phyloP scores from a whole-genome alignment of 2,888 invertebrate species.

The Unio delphinus region DNA sequence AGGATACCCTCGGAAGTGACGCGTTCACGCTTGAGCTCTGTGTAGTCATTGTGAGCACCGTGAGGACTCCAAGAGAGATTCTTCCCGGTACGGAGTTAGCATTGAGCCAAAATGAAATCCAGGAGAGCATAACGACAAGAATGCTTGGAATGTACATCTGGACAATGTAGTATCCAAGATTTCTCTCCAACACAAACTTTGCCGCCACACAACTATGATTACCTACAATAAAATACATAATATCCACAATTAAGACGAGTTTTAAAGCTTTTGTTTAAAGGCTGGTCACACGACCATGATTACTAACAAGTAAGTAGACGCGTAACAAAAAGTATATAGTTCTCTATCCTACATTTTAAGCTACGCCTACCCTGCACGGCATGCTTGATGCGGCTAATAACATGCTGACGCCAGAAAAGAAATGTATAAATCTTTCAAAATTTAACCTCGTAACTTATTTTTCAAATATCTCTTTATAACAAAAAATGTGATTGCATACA shows the following conservation, averaged over 20 bases:
- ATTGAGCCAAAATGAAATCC: conserved; percentile 62
- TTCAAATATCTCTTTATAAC: too few species aligned
- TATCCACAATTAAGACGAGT: background rate
- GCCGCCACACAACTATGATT: conserved; percentile 98
- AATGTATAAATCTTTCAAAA: too few species aligned
- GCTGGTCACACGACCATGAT: background rate
- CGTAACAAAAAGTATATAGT: background rate
- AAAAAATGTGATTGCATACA: too few species aligned
- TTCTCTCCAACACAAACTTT: conserved; percentile 94
- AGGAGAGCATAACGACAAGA: conserved; percentile 59
- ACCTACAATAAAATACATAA: conserved; percentile 76
- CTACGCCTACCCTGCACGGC: too few species aligned
- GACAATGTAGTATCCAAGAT: conserved; percentile 99
- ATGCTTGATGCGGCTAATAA: too few species aligned
- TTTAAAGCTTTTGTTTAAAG: background rate
- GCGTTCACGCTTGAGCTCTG: conserved; percentile 57
- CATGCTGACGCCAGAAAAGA: too few species aligned
- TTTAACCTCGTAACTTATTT: too few species aligned
- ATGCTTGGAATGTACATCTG: conserved; percentile 98
- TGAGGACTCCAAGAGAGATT: conserved; percentile 54
- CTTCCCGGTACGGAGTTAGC: conserved; percentile 56
- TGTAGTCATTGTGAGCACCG: conserved; percentile 58
- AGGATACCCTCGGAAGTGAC: conserved; percentile 86
- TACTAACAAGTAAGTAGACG: background rate
- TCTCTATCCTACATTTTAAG: too few species aligned